Evolutionary conservation across 2,888 invertebrate species (phyloP).

Genomic region (Bedellia somnulentella): DNA sequence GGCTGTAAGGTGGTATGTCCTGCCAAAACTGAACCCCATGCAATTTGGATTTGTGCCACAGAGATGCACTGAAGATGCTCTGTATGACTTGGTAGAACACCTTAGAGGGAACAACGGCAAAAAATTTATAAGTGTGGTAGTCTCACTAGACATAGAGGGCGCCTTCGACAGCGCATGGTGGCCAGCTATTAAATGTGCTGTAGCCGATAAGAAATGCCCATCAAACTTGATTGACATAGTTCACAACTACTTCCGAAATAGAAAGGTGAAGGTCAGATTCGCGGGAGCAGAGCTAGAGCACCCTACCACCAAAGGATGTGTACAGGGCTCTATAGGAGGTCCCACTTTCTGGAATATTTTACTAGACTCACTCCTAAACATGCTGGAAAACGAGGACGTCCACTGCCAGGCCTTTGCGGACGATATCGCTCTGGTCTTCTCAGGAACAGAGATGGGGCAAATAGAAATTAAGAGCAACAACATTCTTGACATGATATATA

Average conservation of each 20-base stretch:
- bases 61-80: constrained; percentile 9
- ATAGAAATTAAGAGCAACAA: constrained; percentile 4
- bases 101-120: constrained; percentile 12
- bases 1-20: constrained; percentile 8
- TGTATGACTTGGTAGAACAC: no score
- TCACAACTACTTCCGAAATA: constrained; percentile 6
- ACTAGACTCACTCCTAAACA: constrained; percentile 6
- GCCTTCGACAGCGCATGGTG: no score
- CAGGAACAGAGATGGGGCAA: neutral
- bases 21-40: constrained; percentile 2
- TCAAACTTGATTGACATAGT: constrained; percentile 5
- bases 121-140: constrained; percentile 5
- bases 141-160: constrained; percentile 14
- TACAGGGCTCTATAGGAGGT: constrained; percentile 11
- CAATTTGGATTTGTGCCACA: constrained; percentile 13
- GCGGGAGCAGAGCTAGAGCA: constrained; percentile 3
- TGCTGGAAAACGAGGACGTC: neutral
- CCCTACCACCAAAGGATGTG: constrained; percentile 10
- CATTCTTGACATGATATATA: constrained; percentile 1
- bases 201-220: no score
- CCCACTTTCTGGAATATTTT: constrained; percentile 10
- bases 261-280: constrained; percentile 7
- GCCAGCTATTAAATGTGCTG: no score
- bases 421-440: constrained; percentile 6
- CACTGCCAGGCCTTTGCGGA: constrained; percentile 7